Evolutionary conservation across 2,797 vertebrate genomes (phyloP), one percentile per base, ranked within the genome.

Genomic region (Zalophus californianus): DNA sequence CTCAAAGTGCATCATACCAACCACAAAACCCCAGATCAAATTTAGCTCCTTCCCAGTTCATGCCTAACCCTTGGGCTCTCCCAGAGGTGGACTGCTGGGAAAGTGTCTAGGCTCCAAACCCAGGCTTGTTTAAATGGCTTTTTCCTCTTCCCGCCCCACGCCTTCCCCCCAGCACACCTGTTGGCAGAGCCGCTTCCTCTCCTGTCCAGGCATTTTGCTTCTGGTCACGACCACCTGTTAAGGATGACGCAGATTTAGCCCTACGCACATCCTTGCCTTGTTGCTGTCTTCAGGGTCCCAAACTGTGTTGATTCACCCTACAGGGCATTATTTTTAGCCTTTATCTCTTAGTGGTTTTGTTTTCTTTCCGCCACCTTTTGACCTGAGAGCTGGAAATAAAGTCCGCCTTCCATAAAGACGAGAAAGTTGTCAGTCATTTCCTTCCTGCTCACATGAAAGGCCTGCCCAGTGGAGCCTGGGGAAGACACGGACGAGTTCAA

Each of bases 401-500:
- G 97, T 92, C 92, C 25, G 64, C 97, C 60, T 92, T 98, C 98
- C 98, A 98, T 97, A 86, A 98, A 98, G 98, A 98, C 73, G 98
- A 98, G 98, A 98, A 99, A 99, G 98, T 99, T 99, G 98, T 98
- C 98, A 98, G 98, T 97, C 98, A 94, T 98, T 99, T 98, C 99
- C 99, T 99, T 98, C 98, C 98, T 98, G 96, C 78, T 56, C 88
- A 98, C 98, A 90, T 98, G 98, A 99, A 98, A 99, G 97, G 97
- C 93, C 86, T 64, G 96, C 92, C 95, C 93, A 35, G 38, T 79
- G 80, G 97, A 97, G 82, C 96, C 92, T 6, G 1, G 95, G 86
- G 66, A 92, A 96, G 94, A 70, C 23, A 27, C n/a, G 9, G 91
- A 11, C 56, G 25, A 5, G 85, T 88, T 95, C 95, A 72, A 25